phyloP scores from a whole-genome alignment of 2,888 invertebrate species.

The Ormyrus rosae region DNA sequence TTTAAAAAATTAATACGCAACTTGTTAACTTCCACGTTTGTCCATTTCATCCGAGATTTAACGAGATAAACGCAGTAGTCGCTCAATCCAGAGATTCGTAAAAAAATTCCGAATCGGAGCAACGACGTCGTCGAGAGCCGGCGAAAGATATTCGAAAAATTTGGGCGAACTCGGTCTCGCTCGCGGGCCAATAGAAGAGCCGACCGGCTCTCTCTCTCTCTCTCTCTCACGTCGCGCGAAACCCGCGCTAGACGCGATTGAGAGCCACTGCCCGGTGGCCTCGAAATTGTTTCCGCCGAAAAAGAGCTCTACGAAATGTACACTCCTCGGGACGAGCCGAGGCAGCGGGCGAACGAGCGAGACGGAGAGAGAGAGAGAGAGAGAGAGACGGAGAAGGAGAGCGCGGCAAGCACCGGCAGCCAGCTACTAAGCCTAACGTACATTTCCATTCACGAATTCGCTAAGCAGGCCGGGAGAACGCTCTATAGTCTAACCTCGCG shows the following conservation, averaged over 20 bases:
- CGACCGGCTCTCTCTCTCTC: too few relatives aligned
- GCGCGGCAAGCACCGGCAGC: not conserved
- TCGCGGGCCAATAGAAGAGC: too few relatives aligned
- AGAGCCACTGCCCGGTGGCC: slow-evolving; percentile 68
- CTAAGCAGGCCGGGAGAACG: not conserved
- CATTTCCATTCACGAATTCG: slow-evolving; percentile 53
- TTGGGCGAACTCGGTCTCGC: not conserved
- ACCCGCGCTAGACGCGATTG: slow-evolving; percentile 53
- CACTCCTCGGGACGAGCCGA: not conserved
- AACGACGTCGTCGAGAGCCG: not conserved
- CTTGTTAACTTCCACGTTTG: too few relatives aligned
- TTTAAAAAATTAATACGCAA: too few relatives aligned
- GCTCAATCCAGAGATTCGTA: not conserved
- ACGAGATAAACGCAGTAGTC: too few relatives aligned
- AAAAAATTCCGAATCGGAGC: not conserved
- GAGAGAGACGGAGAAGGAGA: slow-evolving; percentile 12
- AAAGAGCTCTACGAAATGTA: slow-evolving; percentile 57
- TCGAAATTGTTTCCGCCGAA: slow-evolving; percentile 70
- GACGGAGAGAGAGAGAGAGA: not conserved
- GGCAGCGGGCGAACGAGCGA: not conserved
- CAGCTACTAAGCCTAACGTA: slow-evolving; percentile 30
- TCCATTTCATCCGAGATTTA: too few relatives aligned
- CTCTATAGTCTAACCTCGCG: slow-evolving; percentile 26
- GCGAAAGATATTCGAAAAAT: slow-evolving; percentile 8
- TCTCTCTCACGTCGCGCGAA: not conserved